Evolutionary conservation across 2,797 vertebrate species (phyloP), one percentile per base, ranked within the genome.

Genomic region (Hipposideros larvatus): DNA sequence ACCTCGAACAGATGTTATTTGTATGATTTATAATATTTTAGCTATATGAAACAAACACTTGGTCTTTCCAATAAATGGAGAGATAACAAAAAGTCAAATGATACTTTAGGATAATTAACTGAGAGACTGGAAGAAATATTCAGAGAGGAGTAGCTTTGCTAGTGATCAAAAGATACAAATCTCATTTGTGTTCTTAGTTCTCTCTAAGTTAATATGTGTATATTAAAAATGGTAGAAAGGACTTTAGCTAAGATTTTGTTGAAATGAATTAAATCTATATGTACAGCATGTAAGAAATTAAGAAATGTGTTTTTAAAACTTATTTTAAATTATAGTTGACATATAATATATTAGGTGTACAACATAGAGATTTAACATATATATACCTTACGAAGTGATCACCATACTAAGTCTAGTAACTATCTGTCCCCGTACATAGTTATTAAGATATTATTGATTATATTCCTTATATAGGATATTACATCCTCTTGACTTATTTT

Each of bases 181-280:
- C 41, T 74, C 11, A 9, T 51, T 55, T 88, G 1, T 53, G 90
- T 90, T 46, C 24, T n/a, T n/a, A n/a, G n/a, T 77, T 73, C 31
- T 85, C 11, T 87, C 43, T 66, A 55, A 68, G 34, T 26, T 87
- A 88, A 63, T 41, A 85, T 46, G 5, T 11, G 10, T 51, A 22
- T 80, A 26, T 86, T 68, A 65, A 86, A 91, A 82, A 74, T n/a
- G 11, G 13, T 37, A 57, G 51, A 13, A 41, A 84, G 73, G 1
- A 53, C 86, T 53, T 74, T 57, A 95, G 51, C 57, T 66, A 34
- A 11, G 15, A 70, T 65, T 96, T 94, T 90, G 53, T 85, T 95
- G 89, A 75, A 96, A 87, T 74, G 71, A 78, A 34, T 92, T 68
- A 18, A 92, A 78, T 75, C 18, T n/a, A 79, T 31, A 48, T 65